phyloP scores from a whole-genome alignment of 1,140 invertebrate genomes.

The Bombus waltoni region DNA sequence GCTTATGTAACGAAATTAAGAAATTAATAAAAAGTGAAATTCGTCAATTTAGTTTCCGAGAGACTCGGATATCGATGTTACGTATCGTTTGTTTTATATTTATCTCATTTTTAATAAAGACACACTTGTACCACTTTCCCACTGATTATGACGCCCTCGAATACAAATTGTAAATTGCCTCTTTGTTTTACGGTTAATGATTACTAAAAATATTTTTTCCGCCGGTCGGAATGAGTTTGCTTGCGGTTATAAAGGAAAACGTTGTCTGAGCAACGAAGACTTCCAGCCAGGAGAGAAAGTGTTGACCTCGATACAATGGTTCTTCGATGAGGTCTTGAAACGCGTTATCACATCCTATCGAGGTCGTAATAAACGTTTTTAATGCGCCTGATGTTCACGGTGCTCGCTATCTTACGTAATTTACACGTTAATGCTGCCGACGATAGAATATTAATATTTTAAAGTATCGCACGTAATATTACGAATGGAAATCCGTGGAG shows the following conservation, averaged over 20 bases:
- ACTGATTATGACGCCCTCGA: neutral
- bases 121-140: too few relatives aligned
- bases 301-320: constrained; percentile 67
- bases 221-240: neutral
- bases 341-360: constrained; percentile 61
- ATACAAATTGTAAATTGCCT: constrained; percentile 12
- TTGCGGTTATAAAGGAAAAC: constrained; percentile 18
- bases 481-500: neutral
- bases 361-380: constrained; percentile 60
- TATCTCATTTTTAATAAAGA: too few relatives aligned
- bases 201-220: constrained; percentile 33
- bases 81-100: too few relatives aligned
- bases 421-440: neutral
- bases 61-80: too few relatives aligned
- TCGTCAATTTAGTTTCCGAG: too few relatives aligned
- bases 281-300: constrained; percentile 57
- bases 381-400: constrained; percentile 39
- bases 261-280: constrained; percentile 25
- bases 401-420: constrained; percentile 23
- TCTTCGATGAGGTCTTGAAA: constrained; percentile 59
- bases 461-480: neutral
- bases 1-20: too few relatives aligned
- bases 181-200: neutral
- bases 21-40: too few relatives aligned
- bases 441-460: constrained; percentile 23